A percentile compares a stretch with the other conserved stretches of the same genome.
These are phyloP conservation scores for Coccyzus lansbergi DNA, from an alignment of 2,797 vertebrate species.

Conservation along the genomic window DNA sequence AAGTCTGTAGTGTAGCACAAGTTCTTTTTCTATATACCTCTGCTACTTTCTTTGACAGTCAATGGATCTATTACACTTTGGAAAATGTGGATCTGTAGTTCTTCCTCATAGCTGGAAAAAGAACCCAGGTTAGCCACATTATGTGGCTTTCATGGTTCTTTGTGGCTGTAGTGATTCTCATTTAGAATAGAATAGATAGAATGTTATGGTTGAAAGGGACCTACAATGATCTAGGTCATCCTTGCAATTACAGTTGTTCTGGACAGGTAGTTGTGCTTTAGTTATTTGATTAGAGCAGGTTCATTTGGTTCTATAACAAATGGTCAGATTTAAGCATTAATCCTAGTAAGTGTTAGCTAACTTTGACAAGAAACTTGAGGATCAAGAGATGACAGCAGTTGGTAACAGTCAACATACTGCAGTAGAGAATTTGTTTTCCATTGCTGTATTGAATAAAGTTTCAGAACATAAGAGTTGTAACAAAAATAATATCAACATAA, in stretches of 20 bases:
- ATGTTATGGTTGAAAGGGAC: neutral
- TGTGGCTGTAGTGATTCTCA: neutral
- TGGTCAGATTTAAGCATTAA: neutral
- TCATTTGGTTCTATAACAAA: neutral
- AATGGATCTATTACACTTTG: neutral
- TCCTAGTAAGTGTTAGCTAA: neutral
- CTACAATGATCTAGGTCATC: neutral
- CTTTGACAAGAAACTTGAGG: neutral
- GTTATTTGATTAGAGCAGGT: neutral
- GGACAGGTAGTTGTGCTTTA: neutral
- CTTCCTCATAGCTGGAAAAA: neutral
- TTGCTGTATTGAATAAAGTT: neutral
- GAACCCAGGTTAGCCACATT: neutral
- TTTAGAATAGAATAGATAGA: neutral
- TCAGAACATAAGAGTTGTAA: conserved; percentile 9
- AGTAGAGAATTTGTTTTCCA: neutral
- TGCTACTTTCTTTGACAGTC: neutral
- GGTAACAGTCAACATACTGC: neutral
- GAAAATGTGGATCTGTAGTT: neutral
- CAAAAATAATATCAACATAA: conserved; percentile 45
- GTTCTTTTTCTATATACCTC: neutral
- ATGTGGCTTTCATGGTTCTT: neutral
- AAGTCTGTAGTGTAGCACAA: neutral
- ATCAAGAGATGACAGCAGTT: neutral
- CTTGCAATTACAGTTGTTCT: neutral